Conservation (phyloP, 2,888 invertebrate species). For the Candidula unifasciata region DNA sequence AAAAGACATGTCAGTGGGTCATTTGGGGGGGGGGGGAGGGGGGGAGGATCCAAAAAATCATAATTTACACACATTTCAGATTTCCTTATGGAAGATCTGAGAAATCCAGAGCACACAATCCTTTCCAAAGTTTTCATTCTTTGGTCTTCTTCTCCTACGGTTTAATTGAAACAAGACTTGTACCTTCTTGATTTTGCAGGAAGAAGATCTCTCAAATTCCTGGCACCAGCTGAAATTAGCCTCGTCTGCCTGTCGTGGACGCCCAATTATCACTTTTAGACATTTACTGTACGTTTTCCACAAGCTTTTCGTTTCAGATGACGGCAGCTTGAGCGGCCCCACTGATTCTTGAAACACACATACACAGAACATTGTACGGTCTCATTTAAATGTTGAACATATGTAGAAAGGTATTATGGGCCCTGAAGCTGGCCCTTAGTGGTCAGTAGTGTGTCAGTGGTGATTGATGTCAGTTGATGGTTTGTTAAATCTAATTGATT, state of each 20-base stretch:
- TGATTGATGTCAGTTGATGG: constrained; percentile 27
- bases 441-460: neutral
- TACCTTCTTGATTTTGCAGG: too few relatives aligned
- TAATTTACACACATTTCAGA: too few relatives aligned
- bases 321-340: constrained; percentile 24
- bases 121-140: too few relatives aligned
- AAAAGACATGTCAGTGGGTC: too few relatives aligned
- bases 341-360: constrained; percentile 17
- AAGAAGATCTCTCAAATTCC: too few relatives aligned
- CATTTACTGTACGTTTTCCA: constrained; percentile 33
- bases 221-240: neutral
- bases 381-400: constrained; percentile 38
- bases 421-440: constrained; percentile 17
- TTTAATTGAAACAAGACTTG: too few relatives aligned
- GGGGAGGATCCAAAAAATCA: too few relatives aligned
- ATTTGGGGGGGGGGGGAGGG: too few relatives aligned
- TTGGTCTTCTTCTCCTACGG: too few relatives aligned
- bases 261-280: neutral
- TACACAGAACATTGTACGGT: too few relatives aligned
- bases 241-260: neutral
- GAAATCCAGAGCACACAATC: too few relatives aligned
- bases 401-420: constrained; percentile 30
- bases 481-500: constrained; percentile 53
- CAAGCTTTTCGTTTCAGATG: constrained; percentile 48
- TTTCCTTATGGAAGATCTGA: too few relatives aligned